These are phyloP conservation scores for Halictus ligatus DNA, from an alignment of 2,888 invertebrate genomes.

Conservation along the genomic window DNA sequence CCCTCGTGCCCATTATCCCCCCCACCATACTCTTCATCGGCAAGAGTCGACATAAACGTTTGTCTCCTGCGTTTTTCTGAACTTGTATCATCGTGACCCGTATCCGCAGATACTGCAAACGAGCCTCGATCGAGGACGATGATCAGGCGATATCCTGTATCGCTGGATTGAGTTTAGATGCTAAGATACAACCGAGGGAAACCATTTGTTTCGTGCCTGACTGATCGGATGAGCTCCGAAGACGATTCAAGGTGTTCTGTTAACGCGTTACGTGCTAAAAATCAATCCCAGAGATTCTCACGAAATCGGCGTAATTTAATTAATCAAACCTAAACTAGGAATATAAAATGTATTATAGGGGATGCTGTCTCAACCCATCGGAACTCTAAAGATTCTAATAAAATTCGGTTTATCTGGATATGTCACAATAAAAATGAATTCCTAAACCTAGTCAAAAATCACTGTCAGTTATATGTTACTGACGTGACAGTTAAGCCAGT, in stretches of 20 bases:
- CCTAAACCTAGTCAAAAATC: too few species aligned
- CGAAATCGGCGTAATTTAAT: too few species aligned
- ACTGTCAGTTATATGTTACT: too few species aligned
- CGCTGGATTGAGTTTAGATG: neutral
- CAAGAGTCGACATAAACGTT: constrained; percentile 8
- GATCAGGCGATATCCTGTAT: constrained; percentile 11
- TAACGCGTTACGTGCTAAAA: neutral
- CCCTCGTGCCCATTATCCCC: constrained; percentile 50
- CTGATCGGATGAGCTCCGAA: neutral
- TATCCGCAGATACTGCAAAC: constrained; percentile 4
- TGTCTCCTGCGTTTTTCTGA: constrained; percentile 47
- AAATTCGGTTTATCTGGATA: too few species aligned
- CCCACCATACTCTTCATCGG: neutral
- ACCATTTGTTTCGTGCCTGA: neutral
- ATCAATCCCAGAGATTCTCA: too few species aligned
- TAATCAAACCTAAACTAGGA: too few species aligned
- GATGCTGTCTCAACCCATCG: too few species aligned
- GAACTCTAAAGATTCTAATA: too few species aligned
- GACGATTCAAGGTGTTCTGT: neutral
- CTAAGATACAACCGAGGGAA: neutral
- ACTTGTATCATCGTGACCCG: constrained; percentile 49
- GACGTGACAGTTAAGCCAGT: too few species aligned
- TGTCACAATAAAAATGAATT: too few species aligned
- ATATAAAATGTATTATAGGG: too few species aligned
- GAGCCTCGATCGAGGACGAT: constrained; percentile 1